Conservation (phyloP, 1,140 invertebrate genomes). For the Lasioglossum baleicum region DNA sequence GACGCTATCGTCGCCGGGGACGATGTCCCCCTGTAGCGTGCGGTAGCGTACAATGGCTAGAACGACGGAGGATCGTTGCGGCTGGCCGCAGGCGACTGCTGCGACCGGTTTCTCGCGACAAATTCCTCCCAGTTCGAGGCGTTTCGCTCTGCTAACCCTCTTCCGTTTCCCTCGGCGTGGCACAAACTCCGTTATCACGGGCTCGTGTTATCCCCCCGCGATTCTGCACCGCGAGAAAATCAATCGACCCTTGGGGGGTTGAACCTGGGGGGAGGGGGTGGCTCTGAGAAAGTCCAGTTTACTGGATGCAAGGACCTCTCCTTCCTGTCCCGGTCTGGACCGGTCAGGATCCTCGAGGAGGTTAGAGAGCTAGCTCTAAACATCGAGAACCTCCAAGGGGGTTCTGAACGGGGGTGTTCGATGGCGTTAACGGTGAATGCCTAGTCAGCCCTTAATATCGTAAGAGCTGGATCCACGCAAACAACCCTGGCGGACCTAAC, state of each 20-base stretch:
- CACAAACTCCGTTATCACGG: conserved; percentile 14
- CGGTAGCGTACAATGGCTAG: conserved; percentile 57
- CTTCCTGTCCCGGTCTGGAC: conserved; percentile 30
- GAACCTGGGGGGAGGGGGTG: not conserved
- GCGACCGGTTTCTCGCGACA: conserved; percentile 69
- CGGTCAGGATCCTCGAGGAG: conserved; percentile 10
- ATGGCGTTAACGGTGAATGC: conserved; percentile 65
- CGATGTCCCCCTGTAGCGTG: conserved; percentile 43
- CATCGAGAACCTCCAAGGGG: conserved; percentile 22
- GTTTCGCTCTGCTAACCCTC: conserved; percentile 20
- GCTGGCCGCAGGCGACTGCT: conserved; percentile 77
- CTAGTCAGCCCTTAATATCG: conserved; percentile 79
- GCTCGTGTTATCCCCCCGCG: not conserved
- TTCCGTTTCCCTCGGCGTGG: conserved; percentile 12
- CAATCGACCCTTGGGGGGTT: conserved; percentile 66
- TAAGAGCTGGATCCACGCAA: conserved; percentile 77
- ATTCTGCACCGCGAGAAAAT: conserved; percentile 68
- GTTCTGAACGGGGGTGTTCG: not conserved
- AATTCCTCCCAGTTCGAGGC: conserved; percentile 59
- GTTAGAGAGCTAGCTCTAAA: conserved; percentile 46
- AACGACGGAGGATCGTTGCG: conserved; percentile 75
- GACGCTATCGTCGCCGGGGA: conserved; percentile 39
- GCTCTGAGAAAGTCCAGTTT: conserved; percentile 9
- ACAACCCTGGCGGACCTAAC: conserved; percentile 70
- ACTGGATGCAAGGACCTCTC: conserved; percentile 16